A percentile compares a stretch with the other conserved stretches of the same genome.
phyloP scores from a whole-genome alignment of 2,888 invertebrate species.

The Diadegma fenestrale region DNA sequence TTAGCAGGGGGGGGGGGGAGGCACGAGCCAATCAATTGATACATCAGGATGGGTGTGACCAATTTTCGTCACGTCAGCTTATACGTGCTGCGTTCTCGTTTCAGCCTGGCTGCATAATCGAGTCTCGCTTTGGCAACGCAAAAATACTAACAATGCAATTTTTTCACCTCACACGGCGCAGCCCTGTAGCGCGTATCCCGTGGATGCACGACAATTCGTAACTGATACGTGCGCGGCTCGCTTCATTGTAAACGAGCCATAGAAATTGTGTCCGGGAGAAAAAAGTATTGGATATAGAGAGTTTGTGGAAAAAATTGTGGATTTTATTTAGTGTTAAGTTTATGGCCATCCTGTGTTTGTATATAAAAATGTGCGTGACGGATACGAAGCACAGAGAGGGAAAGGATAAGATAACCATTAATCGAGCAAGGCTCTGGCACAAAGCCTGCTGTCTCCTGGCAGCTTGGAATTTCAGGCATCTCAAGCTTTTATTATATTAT shows the following conservation, averaged over 20 bases:
- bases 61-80: constrained; percentile 64
- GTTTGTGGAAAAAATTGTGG: too few relatives aligned
- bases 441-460: constrained; percentile 5
- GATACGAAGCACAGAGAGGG: neutral
- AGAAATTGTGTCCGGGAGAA: neutral
- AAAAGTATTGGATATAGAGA: too few relatives aligned
- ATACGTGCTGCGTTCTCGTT: constrained; percentile 64
- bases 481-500: constrained; percentile 32
- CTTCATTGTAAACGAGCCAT: neutral
- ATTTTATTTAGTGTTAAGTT: neutral
- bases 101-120: constrained; percentile 55
- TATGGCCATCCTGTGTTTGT: neutral
- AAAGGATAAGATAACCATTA: constrained; percentile 33
- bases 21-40: neutral
- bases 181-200: neutral
- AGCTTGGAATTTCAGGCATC: constrained; percentile 34
- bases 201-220: neutral
- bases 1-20: neutral
- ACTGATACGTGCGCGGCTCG: neutral
- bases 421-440: constrained; percentile 9
- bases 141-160: constrained; percentile 29
- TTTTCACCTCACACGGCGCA: neutral
- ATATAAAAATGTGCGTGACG: neutral
- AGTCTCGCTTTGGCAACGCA: constrained; percentile 40
- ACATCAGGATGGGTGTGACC: neutral